Percentiles rank a stretch among this genome's conserved stretches.
Evolutionary conservation across 2,888 invertebrate species (phyloP).

Genomic region (Chouioia cunea): DNA sequence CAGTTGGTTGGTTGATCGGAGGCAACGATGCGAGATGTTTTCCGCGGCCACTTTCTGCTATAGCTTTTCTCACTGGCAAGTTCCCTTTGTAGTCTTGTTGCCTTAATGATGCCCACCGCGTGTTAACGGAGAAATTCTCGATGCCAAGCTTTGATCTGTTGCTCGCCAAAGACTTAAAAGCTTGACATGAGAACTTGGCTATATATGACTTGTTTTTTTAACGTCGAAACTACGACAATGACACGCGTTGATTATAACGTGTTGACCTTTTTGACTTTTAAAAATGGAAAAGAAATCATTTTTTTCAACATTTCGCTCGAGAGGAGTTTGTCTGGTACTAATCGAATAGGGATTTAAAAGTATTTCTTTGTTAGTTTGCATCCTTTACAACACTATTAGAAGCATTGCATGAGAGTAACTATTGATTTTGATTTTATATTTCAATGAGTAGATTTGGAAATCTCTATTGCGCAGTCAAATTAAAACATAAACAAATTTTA

Average conservation of each 20-base stretch:
- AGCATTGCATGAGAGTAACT: too few species aligned
- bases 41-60: slow-evolving; percentile 18
- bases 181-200: not conserved
- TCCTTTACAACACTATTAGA: too few species aligned
- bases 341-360: too few species aligned
- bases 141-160: slow-evolving; percentile 27
- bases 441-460: too few species aligned
- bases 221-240: not conserved
- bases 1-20: slow-evolving; percentile 25
- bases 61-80: not conserved
- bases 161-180: slow-evolving; percentile 39
- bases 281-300: not conserved
- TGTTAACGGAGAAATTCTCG: slow-evolving; percentile 15
- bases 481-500: too few species aligned
- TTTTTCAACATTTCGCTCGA: not conserved
- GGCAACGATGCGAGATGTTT: slow-evolving; percentile 20
- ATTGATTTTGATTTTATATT: too few species aligned
- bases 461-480: too few species aligned
- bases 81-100: slow-evolving; percentile 13
- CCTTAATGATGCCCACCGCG: slow-evolving; percentile 25
- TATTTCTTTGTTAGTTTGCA: too few species aligned
- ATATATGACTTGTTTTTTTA: slow-evolving; percentile 4
- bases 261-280: slow-evolving; percentile 13
- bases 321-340: too few species aligned
- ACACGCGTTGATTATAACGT: slow-evolving; percentile 23